These are phyloP conservation scores for Hetaerina titia DNA, from an alignment of 2,888 invertebrate genomes.

Conservation along the genomic window DNA sequence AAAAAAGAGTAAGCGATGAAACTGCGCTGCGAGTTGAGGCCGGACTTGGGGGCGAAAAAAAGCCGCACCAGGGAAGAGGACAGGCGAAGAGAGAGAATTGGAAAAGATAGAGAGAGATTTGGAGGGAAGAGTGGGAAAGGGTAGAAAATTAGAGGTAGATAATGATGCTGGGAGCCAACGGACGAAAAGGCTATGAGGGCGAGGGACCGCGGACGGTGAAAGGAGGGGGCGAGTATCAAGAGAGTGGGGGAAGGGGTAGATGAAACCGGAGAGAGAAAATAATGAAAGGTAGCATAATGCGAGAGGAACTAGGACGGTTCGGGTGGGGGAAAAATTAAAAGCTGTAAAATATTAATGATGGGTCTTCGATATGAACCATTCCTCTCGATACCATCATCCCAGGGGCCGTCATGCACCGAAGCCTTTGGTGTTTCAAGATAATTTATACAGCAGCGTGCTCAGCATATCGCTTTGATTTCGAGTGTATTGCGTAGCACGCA, in stretches of 20 bases:
- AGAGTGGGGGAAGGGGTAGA: not conserved
- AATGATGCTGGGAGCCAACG: not conserved
- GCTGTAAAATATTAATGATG: not conserved
- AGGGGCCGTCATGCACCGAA: not conserved
- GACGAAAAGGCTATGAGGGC: not conserved
- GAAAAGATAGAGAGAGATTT: not conserved
- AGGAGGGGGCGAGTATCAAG: not conserved
- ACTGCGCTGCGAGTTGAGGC: not conserved
- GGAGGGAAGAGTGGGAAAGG: not conserved
- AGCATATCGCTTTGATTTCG: constrained; percentile 22
- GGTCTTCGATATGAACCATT: not conserved
- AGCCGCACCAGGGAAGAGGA: not conserved
- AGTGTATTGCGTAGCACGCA: constrained; percentile 2
- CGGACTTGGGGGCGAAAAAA: not conserved
- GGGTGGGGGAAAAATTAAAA: not conserved
- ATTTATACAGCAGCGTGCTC: not conserved
- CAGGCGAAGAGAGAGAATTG: not conserved
- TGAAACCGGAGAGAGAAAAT: not conserved
- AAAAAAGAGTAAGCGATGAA: not conserved
- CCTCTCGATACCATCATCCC: not conserved
- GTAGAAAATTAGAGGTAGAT: not conserved
- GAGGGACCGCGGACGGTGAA: not conserved
- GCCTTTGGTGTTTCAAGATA: not conserved
- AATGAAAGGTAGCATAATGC: not conserved
- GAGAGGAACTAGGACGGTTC: not conserved